Conservation (phyloP, 1,140 invertebrate species). For the Meloidogyne exigua region DNA sequence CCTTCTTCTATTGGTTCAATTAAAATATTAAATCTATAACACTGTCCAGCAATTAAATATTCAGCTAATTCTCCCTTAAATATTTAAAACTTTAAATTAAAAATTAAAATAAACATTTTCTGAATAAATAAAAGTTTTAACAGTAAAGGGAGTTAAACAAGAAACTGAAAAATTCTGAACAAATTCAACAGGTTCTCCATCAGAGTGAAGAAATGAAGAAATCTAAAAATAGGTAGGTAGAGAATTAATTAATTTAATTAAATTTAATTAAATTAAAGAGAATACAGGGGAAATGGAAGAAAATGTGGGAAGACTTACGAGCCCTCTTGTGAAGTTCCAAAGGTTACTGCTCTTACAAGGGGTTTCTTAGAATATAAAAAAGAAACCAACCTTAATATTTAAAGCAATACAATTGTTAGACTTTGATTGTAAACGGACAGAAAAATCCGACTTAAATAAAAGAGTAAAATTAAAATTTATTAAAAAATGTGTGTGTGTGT, state of each 20-base stretch:
- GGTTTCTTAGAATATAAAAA: too few species aligned
- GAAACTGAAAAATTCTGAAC: conserved; percentile 9
- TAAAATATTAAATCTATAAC: conserved; percentile 6
- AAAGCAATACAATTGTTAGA: conserved; percentile 23
- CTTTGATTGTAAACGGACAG: conserved; percentile 17
- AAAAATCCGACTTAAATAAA: conserved; percentile 18
- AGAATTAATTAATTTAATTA: too few species aligned
- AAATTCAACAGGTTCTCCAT: conserved; percentile 21
- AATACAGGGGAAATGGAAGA: too few species aligned
- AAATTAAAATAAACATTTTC: conserved; percentile 5
- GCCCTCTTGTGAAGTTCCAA: too few species aligned
- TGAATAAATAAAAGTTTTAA: not conserved
- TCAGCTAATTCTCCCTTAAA: conserved; percentile 20
- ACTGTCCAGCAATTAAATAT: conserved; percentile 20
- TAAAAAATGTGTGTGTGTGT: not conserved
- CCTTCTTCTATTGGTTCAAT: not conserved
- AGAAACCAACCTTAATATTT: not conserved
- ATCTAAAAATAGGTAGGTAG: not conserved
- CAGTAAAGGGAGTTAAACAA: conserved; percentile 10
- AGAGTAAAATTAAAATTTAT: not conserved
- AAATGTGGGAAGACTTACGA: too few species aligned
- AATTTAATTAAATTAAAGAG: too few species aligned
- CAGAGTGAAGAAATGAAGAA: not conserved
- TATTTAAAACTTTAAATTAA: not conserved
- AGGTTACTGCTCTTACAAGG: too few species aligned